Base-by-base conservation (phyloP, 2,797 vertebrate genomes). In the Moxostoma hubbsi region DNA sequence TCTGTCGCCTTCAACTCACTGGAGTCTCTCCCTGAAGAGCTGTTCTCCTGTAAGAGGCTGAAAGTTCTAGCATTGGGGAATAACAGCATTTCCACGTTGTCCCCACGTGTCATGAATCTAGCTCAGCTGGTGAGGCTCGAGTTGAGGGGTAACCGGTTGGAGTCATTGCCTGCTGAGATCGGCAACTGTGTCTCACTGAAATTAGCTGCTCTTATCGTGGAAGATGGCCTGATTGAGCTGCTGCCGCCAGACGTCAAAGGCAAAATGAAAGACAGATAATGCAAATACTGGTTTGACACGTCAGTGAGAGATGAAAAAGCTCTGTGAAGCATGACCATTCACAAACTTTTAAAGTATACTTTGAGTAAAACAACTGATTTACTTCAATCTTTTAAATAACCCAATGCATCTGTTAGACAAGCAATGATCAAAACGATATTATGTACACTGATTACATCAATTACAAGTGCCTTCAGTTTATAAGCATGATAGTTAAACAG, bases 1-100 rank as follows among this genome's bases (percentile, higher is more conserved):
- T 93, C 93, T 0, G 85, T 92, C n/a, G 94, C 95, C n/a, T 95
- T 92, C 86, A 97, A 97, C 65, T 92, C 92, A 6, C 82, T 97
- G 13, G 95, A 96, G 85, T 82, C 76, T 0, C 87, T 98, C 62
- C 96, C 96, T 0, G 94, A 95, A 0, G 96, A 97, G 86, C 82
- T 98, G 57, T 98, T 96, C 87, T 94, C 91, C 84, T 97, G 96
- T 77, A 94, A 94, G 75, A 94, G 92, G 83, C 90, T 98, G 0
- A 94, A 93, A 84, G 92, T 89, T 0, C 82, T 98, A 75, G 89
- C 91, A 4, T 85, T 96, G 0, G 91, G 91, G 10, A 93, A 96
- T 85, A 98, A 98, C 89, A 89, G 90, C 62, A 85, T 98, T 76
- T 83, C 83, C 0, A 83, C 75, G 16, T 88, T 98, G 8, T 95